Evolutionary conservation across 92 coral and sea anemone genomes (phyloP).

Genomic region (Isaurus tuberculatus): DNA sequence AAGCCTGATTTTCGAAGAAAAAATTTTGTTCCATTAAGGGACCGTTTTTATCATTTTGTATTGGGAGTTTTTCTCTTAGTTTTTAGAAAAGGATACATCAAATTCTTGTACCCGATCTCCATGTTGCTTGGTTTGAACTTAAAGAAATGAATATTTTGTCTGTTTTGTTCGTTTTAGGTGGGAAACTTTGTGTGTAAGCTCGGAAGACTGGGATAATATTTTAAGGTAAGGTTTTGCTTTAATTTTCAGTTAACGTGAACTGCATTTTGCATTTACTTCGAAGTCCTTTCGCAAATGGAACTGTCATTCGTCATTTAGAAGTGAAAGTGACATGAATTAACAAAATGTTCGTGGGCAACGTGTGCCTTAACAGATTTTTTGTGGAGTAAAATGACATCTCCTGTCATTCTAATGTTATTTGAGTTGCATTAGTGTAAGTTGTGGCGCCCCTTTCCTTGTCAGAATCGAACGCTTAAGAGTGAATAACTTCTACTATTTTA

Average conservation of each 20-base stretch:
- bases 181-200: constrained; percentile 83
- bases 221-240: constrained; percentile 66
- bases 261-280: neutral
- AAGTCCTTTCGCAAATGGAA: neutral
- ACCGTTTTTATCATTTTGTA: neutral
- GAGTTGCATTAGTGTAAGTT: neutral
- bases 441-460: neutral
- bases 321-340: constrained; percentile 6
- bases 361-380: neutral
- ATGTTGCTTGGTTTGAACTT: constrained; percentile 36
- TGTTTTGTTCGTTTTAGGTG: constrained; percentile 66
- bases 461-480: neutral
- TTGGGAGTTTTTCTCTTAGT: neutral
- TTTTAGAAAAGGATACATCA: neutral
- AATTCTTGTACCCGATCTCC: constrained; percentile 32
- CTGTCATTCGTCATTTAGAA: constrained; percentile 2
- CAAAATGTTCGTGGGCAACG: neutral
- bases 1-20: neutral
- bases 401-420: neutral
- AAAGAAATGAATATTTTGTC: constrained; percentile 22
- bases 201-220: constrained; percentile 78
- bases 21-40: neutral
- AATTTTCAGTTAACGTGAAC: neutral
- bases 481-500: neutral
- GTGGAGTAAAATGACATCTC: neutral